phyloP scores from a whole-genome alignment of 64 coral and sea anemone genomes.

The Cladopsammia gracilis region DNA sequence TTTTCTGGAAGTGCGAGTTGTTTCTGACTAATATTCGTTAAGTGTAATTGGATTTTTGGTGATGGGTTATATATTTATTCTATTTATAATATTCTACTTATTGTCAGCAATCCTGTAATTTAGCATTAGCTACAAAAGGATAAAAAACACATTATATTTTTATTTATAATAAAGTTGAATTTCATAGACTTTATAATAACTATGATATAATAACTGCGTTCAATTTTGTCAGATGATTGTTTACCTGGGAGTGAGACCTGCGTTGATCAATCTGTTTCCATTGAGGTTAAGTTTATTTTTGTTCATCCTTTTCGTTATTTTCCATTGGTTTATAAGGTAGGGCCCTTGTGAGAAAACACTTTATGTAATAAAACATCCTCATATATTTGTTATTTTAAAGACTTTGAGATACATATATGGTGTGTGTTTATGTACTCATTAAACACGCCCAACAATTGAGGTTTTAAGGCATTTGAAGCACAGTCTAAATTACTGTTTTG shows the following conservation, averaged over 20 bases:
- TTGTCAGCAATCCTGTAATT: background rate
- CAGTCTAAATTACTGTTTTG: too few species aligned
- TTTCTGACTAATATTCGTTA: conserved; percentile 8
- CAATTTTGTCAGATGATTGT: background rate
- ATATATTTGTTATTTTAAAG: too few species aligned
- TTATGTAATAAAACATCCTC: background rate
- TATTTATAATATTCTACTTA: conserved; percentile 1
- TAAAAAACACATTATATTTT: background rate
- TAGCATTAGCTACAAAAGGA: background rate
- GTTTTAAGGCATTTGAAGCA: too few species aligned
- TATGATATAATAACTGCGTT: background rate
- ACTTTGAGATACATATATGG: conserved; percentile 8
- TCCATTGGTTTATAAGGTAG: background rate
- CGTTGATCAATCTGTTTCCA: background rate
- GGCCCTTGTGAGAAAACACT: conserved; percentile 1
- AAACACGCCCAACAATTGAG: too few species aligned
- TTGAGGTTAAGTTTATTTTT: background rate
- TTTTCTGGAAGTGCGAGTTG: conserved; percentile 2
- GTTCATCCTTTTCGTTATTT: too few species aligned
- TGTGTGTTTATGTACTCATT: background rate
- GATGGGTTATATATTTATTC: background rate
- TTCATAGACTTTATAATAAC: background rate
- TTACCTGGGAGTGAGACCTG: background rate
- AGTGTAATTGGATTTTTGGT: conserved; percentile 7
- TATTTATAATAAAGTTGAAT: background rate